Evolutionary conservation across 30 jellyfish, hydroid and myxozoan species (phyloP).

Genomic region (Hydractinia echinata): DNA sequence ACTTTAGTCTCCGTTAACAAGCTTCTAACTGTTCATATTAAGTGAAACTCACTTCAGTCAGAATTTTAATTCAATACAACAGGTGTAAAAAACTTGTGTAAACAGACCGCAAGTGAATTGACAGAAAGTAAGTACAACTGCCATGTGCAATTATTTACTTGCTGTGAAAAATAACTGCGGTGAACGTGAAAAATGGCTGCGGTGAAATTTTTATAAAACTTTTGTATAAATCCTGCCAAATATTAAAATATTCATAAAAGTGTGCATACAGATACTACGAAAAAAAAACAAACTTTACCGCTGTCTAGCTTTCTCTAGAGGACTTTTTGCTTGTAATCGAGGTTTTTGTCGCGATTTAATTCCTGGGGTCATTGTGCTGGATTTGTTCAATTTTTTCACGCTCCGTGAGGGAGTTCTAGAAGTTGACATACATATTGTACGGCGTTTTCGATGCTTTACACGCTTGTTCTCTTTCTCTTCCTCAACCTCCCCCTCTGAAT

Average conservation of each 20-base stretch:
- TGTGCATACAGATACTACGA: too few relatives aligned
- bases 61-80: too few relatives aligned
- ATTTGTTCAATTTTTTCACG: not conserved
- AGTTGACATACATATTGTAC: not conserved
- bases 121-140: too few relatives aligned
- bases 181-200: too few relatives aligned
- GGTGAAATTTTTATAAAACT: not conserved
- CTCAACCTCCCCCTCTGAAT: constrained; percentile 5
- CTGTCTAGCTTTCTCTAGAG: constrained; percentile 72
- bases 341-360: constrained; percentile 50
- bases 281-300: constrained; percentile 14
- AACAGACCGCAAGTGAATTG: too few relatives aligned
- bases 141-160: too few relatives aligned
- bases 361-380: constrained; percentile 38
- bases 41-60: too few relatives aligned
- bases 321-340: constrained; percentile 53
- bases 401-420: constrained; percentile 1
- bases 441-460: not conserved
- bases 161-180: too few relatives aligned
- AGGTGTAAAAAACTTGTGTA: too few relatives aligned
- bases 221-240: not conserved
- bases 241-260: too few relatives aligned
- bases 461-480: constrained; percentile 13
- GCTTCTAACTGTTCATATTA: too few relatives aligned
- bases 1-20: too few relatives aligned